These are phyloP conservation scores for Habroteleia sp. DNA, from an alignment of 2,888 invertebrate species.

Conservation along the genomic window DNA sequence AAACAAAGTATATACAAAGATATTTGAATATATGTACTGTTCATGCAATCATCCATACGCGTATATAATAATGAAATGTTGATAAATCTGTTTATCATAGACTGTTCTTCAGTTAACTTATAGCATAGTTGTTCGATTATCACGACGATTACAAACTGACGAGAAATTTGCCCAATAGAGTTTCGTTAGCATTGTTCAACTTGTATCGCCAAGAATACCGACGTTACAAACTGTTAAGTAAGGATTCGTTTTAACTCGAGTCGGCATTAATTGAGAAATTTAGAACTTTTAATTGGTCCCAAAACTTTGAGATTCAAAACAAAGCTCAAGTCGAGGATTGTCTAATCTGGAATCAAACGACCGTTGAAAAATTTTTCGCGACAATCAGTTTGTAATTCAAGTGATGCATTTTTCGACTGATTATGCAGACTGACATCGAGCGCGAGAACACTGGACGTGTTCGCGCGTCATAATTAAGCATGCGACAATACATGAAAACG, in stretches of 20 bases:
- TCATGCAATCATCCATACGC: conserved; percentile 12
- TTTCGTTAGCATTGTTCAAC: too few relatives aligned
- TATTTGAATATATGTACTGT: conserved; percentile 1
- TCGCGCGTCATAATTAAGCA: conserved; percentile 44
- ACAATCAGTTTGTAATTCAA: conserved; percentile 26
- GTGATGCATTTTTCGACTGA: conserved; percentile 55
- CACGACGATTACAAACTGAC: conserved; percentile 51
- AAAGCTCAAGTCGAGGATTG: background rate
- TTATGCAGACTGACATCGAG: conserved; percentile 59
- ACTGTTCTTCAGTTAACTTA: conserved; percentile 56
- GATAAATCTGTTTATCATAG: conserved; percentile 50
- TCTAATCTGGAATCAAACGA: background rate
- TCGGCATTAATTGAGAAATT: too few relatives aligned
- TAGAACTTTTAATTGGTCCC: too few relatives aligned
- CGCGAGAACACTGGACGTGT: conserved; percentile 14
- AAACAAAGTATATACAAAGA: background rate
- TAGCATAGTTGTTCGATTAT: conserved; percentile 52
- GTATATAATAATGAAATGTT: conserved; percentile 30
- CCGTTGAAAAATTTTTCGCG: conserved; percentile 12
- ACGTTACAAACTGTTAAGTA: too few relatives aligned
- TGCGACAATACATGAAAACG: conserved; percentile 48
- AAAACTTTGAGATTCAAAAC: too few relatives aligned
- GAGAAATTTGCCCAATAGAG: conserved; percentile 14
- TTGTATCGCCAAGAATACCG: background rate
- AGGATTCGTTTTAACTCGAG: too few relatives aligned